Evolutionary conservation across 2,888 invertebrate genomes (phyloP).

Genomic region (Alviniconcha strummeri): DNA sequence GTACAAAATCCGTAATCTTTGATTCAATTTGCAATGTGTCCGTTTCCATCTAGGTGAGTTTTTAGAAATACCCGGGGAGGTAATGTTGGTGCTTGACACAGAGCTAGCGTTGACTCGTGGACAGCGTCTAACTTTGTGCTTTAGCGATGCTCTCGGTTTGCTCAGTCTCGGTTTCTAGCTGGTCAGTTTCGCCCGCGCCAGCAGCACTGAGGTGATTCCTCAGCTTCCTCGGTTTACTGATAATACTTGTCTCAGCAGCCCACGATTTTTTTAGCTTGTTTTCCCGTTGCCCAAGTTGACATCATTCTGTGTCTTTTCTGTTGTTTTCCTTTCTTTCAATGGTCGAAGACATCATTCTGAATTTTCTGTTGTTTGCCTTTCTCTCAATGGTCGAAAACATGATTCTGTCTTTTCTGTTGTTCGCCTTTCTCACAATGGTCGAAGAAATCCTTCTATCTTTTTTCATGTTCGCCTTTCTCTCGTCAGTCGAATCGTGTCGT

Average conservation of each 20-base stretch:
- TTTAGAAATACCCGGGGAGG: conserved; percentile 16
- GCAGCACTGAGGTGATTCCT: neutral
- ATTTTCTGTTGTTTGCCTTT: neutral
- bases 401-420: no score
- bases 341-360: no score
- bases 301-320: no score
- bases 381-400: neutral
- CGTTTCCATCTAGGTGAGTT: neutral
- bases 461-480: neutral
- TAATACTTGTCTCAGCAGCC: neutral
- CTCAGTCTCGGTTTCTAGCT: neutral
- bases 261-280: no score
- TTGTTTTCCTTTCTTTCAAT: no score
- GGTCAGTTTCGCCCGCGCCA: no score
- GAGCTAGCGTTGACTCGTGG: neutral
- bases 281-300: no score
- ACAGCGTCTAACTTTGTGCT: neutral
- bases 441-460: neutral
- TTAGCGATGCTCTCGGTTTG: neutral
- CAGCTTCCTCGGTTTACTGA: neutral
- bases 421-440: neutral
- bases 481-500: no score
- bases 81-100: neutral
- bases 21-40: no score
- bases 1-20: no score